Conservation (phyloP, 2,797 vertebrate genomes). For the Oryzias sinensis region DNA sequence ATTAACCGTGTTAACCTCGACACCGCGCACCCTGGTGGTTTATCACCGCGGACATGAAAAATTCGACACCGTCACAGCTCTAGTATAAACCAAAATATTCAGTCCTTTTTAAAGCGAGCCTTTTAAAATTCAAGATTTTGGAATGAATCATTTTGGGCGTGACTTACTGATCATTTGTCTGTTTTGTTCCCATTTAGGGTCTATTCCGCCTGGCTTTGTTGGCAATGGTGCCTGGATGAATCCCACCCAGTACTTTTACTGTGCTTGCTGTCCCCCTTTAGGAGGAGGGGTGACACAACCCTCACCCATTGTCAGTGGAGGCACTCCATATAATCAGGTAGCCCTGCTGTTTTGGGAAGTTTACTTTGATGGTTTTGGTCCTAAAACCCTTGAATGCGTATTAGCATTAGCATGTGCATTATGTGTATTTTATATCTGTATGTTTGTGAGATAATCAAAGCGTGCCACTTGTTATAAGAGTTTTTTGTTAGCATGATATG, state of each 20-base stretch:
- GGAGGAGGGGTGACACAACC: constrained; percentile 55
- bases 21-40: no score
- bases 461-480: neutral
- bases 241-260: constrained; percentile 71
- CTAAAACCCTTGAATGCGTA: no score
- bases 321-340: constrained; percentile 74
- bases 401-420: no score
- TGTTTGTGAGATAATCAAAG: neutral
- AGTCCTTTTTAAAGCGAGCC: no score
- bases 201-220: constrained; percentile 50
- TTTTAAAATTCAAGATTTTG: no score
- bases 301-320: constrained; percentile 52
- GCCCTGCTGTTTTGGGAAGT: neutral
- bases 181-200: neutral
- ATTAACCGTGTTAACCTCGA: no score
- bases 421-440: no score
- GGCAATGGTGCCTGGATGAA: constrained; percentile 62
- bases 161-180: neutral
- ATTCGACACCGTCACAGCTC: no score
- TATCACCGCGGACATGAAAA: no score
- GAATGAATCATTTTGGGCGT: no score
- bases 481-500: neutral
- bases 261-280: constrained; percentile 64
- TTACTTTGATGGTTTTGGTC: neutral
- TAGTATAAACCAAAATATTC: no score